A percentile compares a stretch with the other conserved stretches of the same genome.
Conservation (phyloP, 2,888 invertebrate species). For the Laothoe populi region DNA sequence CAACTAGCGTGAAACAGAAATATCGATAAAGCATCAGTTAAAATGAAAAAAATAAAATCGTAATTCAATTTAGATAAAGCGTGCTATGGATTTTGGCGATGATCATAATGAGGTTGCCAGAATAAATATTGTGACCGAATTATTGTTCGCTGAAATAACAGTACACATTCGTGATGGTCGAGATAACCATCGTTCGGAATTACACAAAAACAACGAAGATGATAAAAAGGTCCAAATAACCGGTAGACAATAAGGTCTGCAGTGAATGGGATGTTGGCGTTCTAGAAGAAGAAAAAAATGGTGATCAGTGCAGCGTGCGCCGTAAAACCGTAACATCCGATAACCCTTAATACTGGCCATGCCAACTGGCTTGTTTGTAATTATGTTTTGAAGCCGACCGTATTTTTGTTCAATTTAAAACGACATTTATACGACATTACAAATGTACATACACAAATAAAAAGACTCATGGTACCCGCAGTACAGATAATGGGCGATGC, state of each 20-base stretch:
- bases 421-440: conserved; percentile 37
- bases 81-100: conserved; percentile 53
- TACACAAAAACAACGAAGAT: conserved; percentile 62
- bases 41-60: conserved; percentile 52
- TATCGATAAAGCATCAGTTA: conserved; percentile 54
- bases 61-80: conserved; percentile 54
- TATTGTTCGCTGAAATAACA: conserved; percentile 63
- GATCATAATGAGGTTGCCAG: conserved; percentile 48
- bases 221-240: conserved; percentile 52
- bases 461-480: conserved; percentile 47
- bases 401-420: conserved; percentile 46
- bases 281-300: conserved; percentile 67
- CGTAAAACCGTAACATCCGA: conserved; percentile 46
- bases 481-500: conserved; percentile 53
- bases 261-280: conserved; percentile 57
- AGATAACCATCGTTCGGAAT: conserved; percentile 62
- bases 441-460: conserved; percentile 35
- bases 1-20: conserved; percentile 37
- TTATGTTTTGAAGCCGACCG: conserved; percentile 42
- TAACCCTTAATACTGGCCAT: conserved; percentile 33
- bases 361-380: conserved; percentile 36
- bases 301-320: conserved; percentile 38
- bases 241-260: conserved; percentile 57
- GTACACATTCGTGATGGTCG: conserved; percentile 66
- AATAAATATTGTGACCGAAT: conserved; percentile 62